phyloP scores from a whole-genome alignment of 1,140 invertebrate genomes.

The Drosophila elegans region DNA sequence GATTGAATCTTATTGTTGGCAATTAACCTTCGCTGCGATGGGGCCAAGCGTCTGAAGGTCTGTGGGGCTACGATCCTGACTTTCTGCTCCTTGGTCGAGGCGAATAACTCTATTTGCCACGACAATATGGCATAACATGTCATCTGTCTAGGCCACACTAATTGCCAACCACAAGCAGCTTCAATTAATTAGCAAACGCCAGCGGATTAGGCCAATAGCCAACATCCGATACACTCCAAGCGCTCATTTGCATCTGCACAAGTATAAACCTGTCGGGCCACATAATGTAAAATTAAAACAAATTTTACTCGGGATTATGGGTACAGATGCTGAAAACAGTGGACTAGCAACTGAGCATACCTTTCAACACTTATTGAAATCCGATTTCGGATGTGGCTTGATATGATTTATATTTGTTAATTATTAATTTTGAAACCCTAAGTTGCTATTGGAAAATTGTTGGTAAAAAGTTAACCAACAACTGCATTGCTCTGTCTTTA shows the following conservation, averaged over 20 bases:
- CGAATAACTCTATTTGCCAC: constrained; percentile 75
- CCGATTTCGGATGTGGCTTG: too few species aligned
- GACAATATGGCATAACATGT: constrained; percentile 75
- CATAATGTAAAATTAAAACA: constrained; percentile 44
- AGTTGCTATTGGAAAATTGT: too few species aligned
- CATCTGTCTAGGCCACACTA: constrained; percentile 67
- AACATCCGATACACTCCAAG: constrained; percentile 8
- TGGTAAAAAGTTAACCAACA: too few species aligned
- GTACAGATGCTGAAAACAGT: neutral
- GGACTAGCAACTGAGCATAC: neutral
- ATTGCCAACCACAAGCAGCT: constrained; percentile 70
- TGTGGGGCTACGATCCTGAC: constrained; percentile 19
- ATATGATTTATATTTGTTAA: too few species aligned
- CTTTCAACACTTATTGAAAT: too few species aligned
- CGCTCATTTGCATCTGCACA: constrained; percentile 53
- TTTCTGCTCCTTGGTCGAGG: constrained; percentile 13
- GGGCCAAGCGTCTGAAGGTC: constrained; percentile 56
- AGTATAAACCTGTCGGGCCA: constrained; percentile 15
- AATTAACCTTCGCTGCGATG: constrained; percentile 75
- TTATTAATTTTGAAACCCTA: too few species aligned
- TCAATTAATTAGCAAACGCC: constrained; percentile 77
- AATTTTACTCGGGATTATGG: constrained; percentile 52
- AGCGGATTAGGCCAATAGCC: constrained; percentile 45
- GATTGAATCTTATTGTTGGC: constrained; percentile 83
- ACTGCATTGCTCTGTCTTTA: too few species aligned